Conservation (phyloP, 2,888 invertebrate genomes). For the Lydus trimaculatus region DNA sequence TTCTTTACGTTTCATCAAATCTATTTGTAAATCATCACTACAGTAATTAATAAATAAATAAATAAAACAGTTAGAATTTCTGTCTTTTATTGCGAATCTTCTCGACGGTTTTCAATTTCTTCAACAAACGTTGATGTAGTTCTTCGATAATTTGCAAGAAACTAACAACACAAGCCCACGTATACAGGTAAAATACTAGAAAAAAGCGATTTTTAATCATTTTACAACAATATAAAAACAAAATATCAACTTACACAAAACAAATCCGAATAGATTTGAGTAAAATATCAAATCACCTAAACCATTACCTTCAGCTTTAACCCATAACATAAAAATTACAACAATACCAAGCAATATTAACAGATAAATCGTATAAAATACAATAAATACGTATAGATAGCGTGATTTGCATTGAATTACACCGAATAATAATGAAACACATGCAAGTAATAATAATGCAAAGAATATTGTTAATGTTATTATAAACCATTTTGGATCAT, state of each 20-base stretch:
- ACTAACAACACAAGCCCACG: conserved; percentile 26
- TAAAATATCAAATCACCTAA: conserved; percentile 30
- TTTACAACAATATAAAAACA: background rate
- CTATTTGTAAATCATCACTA: background rate
- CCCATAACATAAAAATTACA: conserved; percentile 20
- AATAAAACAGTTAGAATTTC: conserved; percentile 1
- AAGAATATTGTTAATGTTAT: conserved; percentile 14
- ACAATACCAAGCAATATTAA: conserved; percentile 17
- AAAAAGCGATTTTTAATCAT: background rate
- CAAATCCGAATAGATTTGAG: conserved; percentile 29
- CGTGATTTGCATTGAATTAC: conserved; percentile 21
- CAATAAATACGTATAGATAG: conserved; percentile 27
- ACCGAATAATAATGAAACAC: conserved; percentile 25
- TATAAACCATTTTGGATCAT: conserved; percentile 11
- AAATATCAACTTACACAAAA: conserved; percentile 25
- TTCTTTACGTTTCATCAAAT: background rate
- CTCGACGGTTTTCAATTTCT: conserved; percentile 11
- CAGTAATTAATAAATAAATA: background rate
- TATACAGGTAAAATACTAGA: conserved; percentile 29
- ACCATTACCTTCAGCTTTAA: conserved; percentile 28
- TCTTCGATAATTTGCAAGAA: conserved; percentile 22
- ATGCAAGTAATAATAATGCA: conserved; percentile 21
- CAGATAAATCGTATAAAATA: conserved; percentile 30
- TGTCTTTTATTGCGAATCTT: conserved; percentile 3
- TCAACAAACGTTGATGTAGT: conserved; percentile 11